phyloP scores from a whole-genome alignment of 2,113 vertebrate species.

The Glaucidium brasilianum region DNA sequence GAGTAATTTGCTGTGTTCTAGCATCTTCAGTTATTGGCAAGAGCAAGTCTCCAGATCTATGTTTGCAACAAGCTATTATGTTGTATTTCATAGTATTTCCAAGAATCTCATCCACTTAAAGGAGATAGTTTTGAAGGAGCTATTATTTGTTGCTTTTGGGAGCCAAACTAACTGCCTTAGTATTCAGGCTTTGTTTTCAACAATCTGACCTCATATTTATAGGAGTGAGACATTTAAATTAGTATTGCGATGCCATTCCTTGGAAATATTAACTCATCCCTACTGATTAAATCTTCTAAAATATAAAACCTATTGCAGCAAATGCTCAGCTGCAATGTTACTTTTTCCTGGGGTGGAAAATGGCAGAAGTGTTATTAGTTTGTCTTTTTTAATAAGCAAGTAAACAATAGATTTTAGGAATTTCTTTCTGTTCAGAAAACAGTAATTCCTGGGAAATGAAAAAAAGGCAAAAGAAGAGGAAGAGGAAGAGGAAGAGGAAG shows the following conservation, averaged over 20 bases:
- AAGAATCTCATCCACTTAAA: slow-evolving; percentile 30
- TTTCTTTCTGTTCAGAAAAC: background rate
- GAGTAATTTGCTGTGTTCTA: background rate
- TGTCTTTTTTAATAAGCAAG: background rate
- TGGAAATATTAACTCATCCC: slow-evolving; percentile 31
- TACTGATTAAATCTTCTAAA: slow-evolving; percentile 1
- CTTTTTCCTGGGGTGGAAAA: background rate
- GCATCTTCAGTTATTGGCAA: slow-evolving; percentile 5
- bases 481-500: no score
- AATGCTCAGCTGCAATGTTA: background rate
- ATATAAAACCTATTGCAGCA: background rate
- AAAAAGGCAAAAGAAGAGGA: background rate
- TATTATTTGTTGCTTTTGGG: slow-evolving; percentile 32
- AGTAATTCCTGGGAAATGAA: background rate
- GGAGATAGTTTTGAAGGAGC: slow-evolving; percentile 40
- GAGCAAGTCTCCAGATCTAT: background rate
- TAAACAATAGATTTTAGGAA: background rate
- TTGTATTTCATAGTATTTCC: slow-evolving; percentile 37
- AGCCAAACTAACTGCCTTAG: slow-evolving; percentile 38
- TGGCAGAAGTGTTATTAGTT: background rate
- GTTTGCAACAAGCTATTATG: background rate
- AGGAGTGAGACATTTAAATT: background rate
- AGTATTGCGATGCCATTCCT: background rate
- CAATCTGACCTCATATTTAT: slow-evolving; percentile 23
- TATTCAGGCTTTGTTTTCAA: slow-evolving; percentile 42